phyloP scores from a whole-genome alignment of 2,797 vertebrate species.

The Epinephelus malabaricus region DNA sequence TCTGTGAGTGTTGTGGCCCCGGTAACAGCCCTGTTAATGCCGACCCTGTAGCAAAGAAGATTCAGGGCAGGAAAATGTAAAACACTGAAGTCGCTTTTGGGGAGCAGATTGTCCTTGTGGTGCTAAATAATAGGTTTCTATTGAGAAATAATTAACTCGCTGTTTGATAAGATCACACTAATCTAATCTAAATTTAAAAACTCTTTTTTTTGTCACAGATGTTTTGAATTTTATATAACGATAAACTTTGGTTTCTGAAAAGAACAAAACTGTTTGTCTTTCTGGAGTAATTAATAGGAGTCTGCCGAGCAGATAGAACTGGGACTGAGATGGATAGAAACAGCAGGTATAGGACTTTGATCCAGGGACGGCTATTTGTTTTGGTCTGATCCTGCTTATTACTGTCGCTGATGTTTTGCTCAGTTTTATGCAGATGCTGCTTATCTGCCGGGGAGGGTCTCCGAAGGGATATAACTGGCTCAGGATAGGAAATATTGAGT shows the following conservation, averaged over 20 bases:
- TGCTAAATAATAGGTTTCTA: conserved; percentile 22
- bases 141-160: conserved; percentile 25
- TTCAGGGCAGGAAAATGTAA: conserved; percentile 62
- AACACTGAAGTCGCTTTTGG: conserved; percentile 42
- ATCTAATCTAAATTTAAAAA: neutral
- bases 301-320: conserved; percentile 25
- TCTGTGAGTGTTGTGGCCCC: conserved; percentile 45
- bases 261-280: neutral
- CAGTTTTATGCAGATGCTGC: conserved; percentile 65
- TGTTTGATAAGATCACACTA: conserved; percentile 9
- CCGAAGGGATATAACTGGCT: conserved; percentile 45
- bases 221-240: neutral
- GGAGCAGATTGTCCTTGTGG: conserved; percentile 30
- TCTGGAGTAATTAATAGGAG: conserved; percentile 22
- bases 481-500: conserved; percentile 45
- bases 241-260: conserved; percentile 7
- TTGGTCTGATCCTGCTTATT: conserved; percentile 62
- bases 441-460: conserved; percentile 45
- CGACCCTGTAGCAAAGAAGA: conserved; percentile 61
- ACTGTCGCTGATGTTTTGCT: conserved; percentile 60
- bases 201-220: neutral
- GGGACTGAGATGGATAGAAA: conserved; percentile 41
- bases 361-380: conserved; percentile 49
- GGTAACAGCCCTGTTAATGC: conserved; percentile 63
- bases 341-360: conserved; percentile 53